Evolutionary conservation across 1,140 invertebrate species (phyloP).

Genomic region (Conus betulinus): DNA sequence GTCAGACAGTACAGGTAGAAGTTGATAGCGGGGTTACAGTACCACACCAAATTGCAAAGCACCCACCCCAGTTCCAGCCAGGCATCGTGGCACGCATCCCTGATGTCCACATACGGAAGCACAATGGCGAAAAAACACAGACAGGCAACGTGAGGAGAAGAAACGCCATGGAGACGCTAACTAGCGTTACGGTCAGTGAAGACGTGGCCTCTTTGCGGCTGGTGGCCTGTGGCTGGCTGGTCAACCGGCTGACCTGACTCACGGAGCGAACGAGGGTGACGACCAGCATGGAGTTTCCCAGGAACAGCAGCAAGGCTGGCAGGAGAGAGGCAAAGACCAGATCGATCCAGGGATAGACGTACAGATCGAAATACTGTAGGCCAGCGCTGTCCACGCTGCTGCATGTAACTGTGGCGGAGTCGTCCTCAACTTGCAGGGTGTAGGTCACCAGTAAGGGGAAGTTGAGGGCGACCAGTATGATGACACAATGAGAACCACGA

Average conservation of each 20-base stretch:
- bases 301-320: neutral
- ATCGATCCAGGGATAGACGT: constrained; percentile 14
- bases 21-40: constrained; percentile 15
- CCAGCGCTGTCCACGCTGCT: neutral
- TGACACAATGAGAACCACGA: neutral
- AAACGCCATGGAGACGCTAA: constrained; percentile 1
- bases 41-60: constrained; percentile 34
- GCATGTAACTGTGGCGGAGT: neutral
- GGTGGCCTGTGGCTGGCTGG: neutral
- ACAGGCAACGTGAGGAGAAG: neutral
- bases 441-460: neutral
- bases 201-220: constrained; percentile 5
- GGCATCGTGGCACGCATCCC: neutral
- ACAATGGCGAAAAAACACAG: neutral
- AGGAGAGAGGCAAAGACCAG: neutral
- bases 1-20: constrained; percentile 32
- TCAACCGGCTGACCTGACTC: neutral
- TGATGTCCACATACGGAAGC: neutral
- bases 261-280: neutral
- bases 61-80: neutral
- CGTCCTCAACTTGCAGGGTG: neutral
- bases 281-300: neutral
- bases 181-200: constrained; percentile 23
- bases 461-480: neutral
- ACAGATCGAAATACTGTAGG: neutral